Evolutionary conservation across 2,888 invertebrate species (phyloP).

Genomic region (Suillia variegata): DNA sequence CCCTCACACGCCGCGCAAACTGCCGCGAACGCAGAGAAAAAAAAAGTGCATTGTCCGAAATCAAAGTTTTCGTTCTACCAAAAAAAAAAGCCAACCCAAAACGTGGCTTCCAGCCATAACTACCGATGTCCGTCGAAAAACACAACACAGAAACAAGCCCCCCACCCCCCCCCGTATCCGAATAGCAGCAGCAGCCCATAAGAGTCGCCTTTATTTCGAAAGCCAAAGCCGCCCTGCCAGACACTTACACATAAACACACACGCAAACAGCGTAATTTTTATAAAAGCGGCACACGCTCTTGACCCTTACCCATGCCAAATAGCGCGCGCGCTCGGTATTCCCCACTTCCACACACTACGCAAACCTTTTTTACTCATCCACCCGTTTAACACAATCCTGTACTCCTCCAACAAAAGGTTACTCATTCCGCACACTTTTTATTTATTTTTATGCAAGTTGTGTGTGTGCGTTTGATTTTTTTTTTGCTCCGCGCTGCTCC

Average conservation of each 20-base stretch:
- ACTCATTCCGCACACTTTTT: conserved; percentile 21
- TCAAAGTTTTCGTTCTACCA: conserved; percentile 18
- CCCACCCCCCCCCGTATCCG: too few relatives aligned
- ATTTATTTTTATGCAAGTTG: background rate
- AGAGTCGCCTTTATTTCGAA: too few relatives aligned
- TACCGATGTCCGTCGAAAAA: background rate
- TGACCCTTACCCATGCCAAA: background rate
- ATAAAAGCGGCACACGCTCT: background rate
- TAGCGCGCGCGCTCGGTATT: too few relatives aligned
- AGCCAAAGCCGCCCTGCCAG: too few relatives aligned
- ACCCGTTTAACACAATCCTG: background rate
- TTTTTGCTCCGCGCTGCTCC: too few relatives aligned
- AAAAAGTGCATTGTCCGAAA: conserved; percentile 33
- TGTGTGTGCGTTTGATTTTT: conserved; percentile 32
- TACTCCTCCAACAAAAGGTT: conserved; percentile 30
- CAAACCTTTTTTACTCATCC: background rate
- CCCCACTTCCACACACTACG: background rate
- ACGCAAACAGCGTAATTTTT: background rate
- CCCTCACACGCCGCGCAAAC: background rate
- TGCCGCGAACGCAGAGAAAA: conserved; percentile 23
- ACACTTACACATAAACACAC: too few relatives aligned
- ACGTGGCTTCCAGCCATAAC: background rate
- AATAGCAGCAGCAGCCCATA: too few relatives aligned
- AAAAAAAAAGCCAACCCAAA: too few relatives aligned
- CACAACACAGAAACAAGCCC: background rate